These are phyloP conservation scores for Epinotia ramella DNA, from an alignment of 2,888 invertebrate species.

Conservation along the genomic window DNA sequence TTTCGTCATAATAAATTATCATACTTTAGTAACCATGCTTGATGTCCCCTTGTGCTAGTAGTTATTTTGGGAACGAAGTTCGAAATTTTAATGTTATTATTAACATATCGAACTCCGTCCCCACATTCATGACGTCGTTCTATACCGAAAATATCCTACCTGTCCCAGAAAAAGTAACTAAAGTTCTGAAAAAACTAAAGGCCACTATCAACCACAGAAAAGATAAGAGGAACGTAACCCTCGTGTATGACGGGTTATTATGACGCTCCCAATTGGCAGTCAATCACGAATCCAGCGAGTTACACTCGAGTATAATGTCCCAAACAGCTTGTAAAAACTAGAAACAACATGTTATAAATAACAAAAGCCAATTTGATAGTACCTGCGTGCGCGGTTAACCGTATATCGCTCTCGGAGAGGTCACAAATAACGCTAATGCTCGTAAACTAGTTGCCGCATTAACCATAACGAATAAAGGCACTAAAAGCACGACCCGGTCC, in stretches of 20 bases:
- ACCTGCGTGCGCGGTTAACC: slow-evolving; percentile 47
- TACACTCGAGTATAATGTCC: background rate
- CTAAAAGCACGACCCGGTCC: slow-evolving; percentile 82
- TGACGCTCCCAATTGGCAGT: background rate
- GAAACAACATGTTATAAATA: slow-evolving; percentile 43
- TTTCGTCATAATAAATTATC: background rate
- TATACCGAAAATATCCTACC: background rate
- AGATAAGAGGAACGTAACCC: background rate
- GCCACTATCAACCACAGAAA: background rate
- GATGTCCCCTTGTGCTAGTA: background rate
- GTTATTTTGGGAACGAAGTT: no score
- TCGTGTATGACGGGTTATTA: background rate
- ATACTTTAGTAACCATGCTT: background rate
- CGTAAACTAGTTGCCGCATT: slow-evolving; percentile 83
- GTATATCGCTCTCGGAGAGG: slow-evolving; percentile 58
- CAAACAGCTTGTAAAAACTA: slow-evolving; percentile 24
- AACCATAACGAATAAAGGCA: slow-evolving; percentile 85
- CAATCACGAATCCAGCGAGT: background rate
- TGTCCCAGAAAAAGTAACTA: no score
- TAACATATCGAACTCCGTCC: no score
- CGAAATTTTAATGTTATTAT: background rate
- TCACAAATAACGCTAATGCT: slow-evolving; percentile 79
- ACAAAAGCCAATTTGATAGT: slow-evolving; percentile 42
- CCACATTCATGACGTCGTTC: background rate
- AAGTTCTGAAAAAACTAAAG: no score